These are phyloP conservation scores for Stictonetta naevosa DNA, from an alignment of 2,113 vertebrate genomes.

Conservation along the genomic window DNA sequence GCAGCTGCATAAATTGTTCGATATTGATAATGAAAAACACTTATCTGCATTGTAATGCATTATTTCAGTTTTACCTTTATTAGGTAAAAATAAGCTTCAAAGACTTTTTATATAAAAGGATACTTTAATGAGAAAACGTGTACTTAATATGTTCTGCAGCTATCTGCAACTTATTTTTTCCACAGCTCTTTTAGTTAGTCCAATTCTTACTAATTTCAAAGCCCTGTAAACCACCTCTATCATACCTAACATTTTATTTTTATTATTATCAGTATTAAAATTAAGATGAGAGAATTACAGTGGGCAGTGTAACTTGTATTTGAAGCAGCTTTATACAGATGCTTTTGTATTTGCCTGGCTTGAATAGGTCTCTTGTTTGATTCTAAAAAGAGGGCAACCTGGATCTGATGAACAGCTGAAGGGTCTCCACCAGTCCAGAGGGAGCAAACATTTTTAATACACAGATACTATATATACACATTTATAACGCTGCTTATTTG, in stretches of 20 bases:
- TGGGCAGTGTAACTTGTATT: background rate
- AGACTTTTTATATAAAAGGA: background rate
- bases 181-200: background rate
- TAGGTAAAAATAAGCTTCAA: background rate
- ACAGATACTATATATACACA: background rate
- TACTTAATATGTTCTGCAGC: background rate
- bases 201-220: background rate
- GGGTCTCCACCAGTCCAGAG: background rate
- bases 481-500: background rate
- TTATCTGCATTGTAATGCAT: background rate
- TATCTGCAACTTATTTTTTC: background rate
- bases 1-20: slow-evolving; percentile 28
- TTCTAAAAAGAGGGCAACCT: background rate
- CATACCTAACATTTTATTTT: background rate
- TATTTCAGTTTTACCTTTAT: background rate
- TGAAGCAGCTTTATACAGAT: background rate
- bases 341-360: background rate
- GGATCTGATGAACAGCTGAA: background rate
- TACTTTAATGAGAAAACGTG: background rate
- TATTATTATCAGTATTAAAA: background rate
- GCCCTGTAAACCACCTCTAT: background rate
- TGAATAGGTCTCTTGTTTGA: background rate
- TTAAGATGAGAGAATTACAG: background rate
- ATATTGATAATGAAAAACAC: background rate
- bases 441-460: background rate